Evolutionary conservation across 2,888 invertebrate species (phyloP).

Genomic region (Gasteruption jaculator): DNA sequence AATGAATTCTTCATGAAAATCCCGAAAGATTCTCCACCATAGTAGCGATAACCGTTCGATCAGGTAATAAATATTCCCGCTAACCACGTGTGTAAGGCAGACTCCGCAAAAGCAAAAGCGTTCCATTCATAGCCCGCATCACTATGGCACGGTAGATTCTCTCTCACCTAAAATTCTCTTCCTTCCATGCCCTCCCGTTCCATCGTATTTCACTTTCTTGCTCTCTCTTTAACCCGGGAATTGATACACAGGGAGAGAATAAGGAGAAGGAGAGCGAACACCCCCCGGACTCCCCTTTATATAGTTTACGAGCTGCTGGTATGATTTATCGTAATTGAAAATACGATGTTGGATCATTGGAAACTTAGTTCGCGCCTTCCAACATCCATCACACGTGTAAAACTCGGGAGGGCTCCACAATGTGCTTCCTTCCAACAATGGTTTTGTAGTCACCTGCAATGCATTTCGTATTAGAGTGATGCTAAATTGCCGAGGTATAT

Average conservation of each 20-base stretch:
- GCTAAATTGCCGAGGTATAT: no score
- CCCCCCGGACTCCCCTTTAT: conserved; percentile 24
- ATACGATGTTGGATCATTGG: conserved; percentile 31
- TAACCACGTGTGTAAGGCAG: conserved; percentile 38
- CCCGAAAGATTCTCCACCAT: background rate
- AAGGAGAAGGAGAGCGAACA: no score
- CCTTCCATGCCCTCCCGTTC: conserved; percentile 8
- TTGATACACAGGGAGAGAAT: conserved; percentile 30
- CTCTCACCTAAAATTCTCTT: conserved; percentile 8
- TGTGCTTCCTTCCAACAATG: no score
- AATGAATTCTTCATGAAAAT: background rate
- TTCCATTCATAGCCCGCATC: conserved; percentile 40
- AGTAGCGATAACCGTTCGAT: conserved; percentile 38
- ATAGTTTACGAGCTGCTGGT: conserved; percentile 34
- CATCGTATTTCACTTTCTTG: background rate
- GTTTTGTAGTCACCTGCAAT: no score
- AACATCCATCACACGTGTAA: conserved; percentile 21
- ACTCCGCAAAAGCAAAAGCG: conserved; percentile 42
- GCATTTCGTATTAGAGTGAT: no score
- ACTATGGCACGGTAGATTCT: conserved; percentile 23
- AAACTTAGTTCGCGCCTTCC: conserved; percentile 25
- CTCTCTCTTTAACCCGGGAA: conserved; percentile 13
- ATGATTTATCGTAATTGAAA: conserved; percentile 46
- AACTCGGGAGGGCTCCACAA: no score
- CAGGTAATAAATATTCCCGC: conserved; percentile 45